Percentiles rank a stretch among this genome's conserved stretches.
These are phyloP conservation scores for Rattus norvegicus DNA, from an alignment of 2,113 vertebrate genomes.

Conservation along the genomic window DNA sequence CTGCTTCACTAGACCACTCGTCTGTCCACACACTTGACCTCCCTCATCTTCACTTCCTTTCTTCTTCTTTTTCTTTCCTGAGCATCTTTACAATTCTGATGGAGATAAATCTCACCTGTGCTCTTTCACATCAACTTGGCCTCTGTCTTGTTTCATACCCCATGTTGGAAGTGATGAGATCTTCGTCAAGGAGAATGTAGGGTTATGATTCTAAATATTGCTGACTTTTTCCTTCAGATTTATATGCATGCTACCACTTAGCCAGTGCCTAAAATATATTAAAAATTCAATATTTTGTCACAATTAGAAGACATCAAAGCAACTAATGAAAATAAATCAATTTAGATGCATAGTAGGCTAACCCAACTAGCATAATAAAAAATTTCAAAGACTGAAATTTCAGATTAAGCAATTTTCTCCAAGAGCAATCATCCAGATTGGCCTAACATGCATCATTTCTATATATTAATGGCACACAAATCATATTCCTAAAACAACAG, in stretches of 20 bases:
- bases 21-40: background rate
- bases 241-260: background rate
- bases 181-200: background rate
- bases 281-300: slow-evolving; percentile 15
- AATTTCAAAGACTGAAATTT: background rate
- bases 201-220: background rate
- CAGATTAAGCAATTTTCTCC: background rate
- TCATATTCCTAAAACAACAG: background rate
- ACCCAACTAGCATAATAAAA: background rate
- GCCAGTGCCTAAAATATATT: background rate
- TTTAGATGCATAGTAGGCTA: background rate
- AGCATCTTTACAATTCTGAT: background rate
- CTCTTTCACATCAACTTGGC: background rate
- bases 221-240: background rate
- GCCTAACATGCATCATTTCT: background rate
- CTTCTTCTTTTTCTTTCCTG: background rate
- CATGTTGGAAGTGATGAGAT: background rate
- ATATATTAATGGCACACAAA: background rate
- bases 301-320: background rate
- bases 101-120: background rate
- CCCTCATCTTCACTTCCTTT: background rate
- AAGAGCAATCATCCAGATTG: background rate
- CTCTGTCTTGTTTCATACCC: background rate
- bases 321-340: slow-evolving; percentile 15
- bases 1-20: rapidly evolving